Percentiles rank a stretch among this genome's conserved stretches.
Conservation (phyloP, 2,888 invertebrate species). For the Oligia fasciuncula region DNA sequence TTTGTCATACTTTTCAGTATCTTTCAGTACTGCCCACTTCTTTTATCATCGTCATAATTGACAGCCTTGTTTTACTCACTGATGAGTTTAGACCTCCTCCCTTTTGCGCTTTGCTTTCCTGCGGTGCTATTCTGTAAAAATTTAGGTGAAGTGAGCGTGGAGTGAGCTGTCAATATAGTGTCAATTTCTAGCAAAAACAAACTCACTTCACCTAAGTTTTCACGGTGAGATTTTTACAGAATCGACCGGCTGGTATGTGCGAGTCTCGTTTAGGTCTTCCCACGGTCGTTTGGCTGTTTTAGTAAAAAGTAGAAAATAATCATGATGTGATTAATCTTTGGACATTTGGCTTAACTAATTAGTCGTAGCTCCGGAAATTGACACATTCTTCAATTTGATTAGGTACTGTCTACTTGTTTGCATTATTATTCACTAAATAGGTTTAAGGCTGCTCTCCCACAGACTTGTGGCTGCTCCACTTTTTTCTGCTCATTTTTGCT, state of each 20-base stretch:
- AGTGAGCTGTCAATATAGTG: too few relatives aligned
- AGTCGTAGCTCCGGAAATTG: not conserved
- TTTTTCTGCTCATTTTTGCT: not conserved
- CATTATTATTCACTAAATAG: not conserved
- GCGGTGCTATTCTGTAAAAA: too few relatives aligned
- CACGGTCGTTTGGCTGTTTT: not conserved
- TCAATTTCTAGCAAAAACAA: too few relatives aligned
- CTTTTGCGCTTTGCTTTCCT: not conserved
- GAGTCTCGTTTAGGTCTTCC: not conserved
- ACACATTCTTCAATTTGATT: not conserved
- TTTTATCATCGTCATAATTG: not conserved
- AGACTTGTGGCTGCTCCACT: too few relatives aligned
- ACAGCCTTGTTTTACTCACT: not conserved
- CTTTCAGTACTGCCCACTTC: not conserved
- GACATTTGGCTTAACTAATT: not conserved
- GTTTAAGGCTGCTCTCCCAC: not conserved
- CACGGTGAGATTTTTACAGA: too few relatives aligned
- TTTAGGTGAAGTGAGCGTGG: too few relatives aligned
- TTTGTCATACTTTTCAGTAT: not conserved
- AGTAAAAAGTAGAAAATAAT: not conserved
- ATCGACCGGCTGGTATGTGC: too few relatives aligned
- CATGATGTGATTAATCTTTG: not conserved
- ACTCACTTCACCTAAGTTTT: too few relatives aligned
- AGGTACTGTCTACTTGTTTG: not conserved
- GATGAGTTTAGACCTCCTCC: not conserved